Evolutionary conservation across 2,888 invertebrate genomes (phyloP), one percentile per base, ranked within the genome.

Genomic region (Brachyptera risi): DNA sequence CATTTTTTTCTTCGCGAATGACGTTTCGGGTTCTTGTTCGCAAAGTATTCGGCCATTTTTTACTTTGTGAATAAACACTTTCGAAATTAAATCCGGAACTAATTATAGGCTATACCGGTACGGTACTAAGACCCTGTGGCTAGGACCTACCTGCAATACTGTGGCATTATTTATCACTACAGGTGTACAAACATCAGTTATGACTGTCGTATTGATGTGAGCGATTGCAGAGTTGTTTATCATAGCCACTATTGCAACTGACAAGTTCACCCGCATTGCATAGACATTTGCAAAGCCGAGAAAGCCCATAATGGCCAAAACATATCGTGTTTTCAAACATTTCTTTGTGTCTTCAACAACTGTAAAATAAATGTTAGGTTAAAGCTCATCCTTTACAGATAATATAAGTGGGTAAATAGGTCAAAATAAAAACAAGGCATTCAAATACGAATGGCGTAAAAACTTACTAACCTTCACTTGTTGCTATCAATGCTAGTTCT

Each of bases 241-340:
- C 96, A 96, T 97, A 27, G 94, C 93, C 27, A 96, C 94, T 71
- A 96, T 92, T 37, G 96, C 95, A 21, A 96, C 92, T 0, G 94
- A 94, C 31, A 96, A 79, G 74, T 93, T 93, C 0, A 93, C 92
- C 62, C 93, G 79, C 88, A 93, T 90, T 0, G 92, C 91, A 75
- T 94, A 94, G 2, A 92, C 90, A 72, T 91, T 86, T 62, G 90
- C 90, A 73, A 92, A 92, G 13, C 93, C 94, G 56, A 92, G 78
- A 72, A 94, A 94, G 15, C 92, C 92, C 78, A 93, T 80, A 54
- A 93, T 80, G 0, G 92, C 92, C 60, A 94, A 79, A 2, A 90
- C 83, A 70, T 89, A 85, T 35, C 92, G 82, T 59, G 88, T 79
- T 76, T 90, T 89, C 66, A 87, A 73, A 72, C 83, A 84, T 76